Evolutionary conservation across 64 coral and sea anemone species (phyloP), one percentile per base, ranked within the genome.

Genomic region (Stichodactyla mertensii): DNA sequence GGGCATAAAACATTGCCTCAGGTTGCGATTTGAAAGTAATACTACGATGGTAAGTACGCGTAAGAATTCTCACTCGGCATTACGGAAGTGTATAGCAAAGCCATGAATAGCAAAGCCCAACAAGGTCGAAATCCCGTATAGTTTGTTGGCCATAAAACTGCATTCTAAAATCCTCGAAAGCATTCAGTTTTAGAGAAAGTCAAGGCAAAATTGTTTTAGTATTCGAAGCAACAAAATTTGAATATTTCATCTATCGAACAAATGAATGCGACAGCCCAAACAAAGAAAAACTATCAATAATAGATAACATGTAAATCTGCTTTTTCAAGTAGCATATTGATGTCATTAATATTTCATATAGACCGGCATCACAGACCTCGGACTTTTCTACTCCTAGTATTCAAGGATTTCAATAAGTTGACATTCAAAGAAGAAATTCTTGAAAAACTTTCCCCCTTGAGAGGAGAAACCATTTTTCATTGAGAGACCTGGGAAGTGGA

Each of bases 181-280:
- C 16, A 82, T 16, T 88, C 91, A 89, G 87, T 89, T 96, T 88
- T 85, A 88, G 86, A 88, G 85, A 89, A 96, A 89, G 88, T 97
- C 86, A 88, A 89, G 88, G 92, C 83, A 52, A 92, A 80, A 95
- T 92, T 89, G 86, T 77, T 69, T 81, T 86, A 71, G 87, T 90
- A 78, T 86, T 77, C 87, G 88, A 93, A 87, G 91, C 91, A 97
- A 97, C 88, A 87, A 93, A 97, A 97, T 97, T 97, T 97, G 91
- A 97, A 97, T 97, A 97, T 97, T 97, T 92, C 88, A 97, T 97
- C 94, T 93, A 97, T 74, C 83, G 88, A 97, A 97, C 94, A 97
- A 97, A 97, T 97, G 94, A 87, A 82, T 85, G 66, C 86, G 82
- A 90, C 91, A 83, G 84, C 86, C 87, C 82, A 86, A 95, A 95